Conservation (phyloP, 2,113 vertebrate genomes). For the Leucoraja erinaceus region DNA sequence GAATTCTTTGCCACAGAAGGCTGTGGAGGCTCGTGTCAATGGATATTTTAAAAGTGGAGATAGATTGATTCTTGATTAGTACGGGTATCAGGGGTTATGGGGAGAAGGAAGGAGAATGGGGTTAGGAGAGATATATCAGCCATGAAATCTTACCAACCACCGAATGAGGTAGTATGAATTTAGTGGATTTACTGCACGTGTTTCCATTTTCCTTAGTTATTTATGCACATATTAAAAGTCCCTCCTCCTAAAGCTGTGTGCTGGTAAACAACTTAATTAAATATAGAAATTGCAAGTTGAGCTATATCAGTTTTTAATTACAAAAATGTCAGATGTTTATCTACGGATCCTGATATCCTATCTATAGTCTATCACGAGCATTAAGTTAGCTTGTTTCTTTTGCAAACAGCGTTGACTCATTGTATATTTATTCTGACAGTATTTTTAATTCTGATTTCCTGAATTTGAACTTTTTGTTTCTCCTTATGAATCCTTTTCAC, state of each 20-base stretch:
- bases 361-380: not conserved
- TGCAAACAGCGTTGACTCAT: not conserved
- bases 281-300: not conserved
- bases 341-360: not conserved
- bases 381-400: not conserved
- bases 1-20: no score
- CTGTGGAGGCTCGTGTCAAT: no score
- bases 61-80: no score
- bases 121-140: no score
- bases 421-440: not conserved
- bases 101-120: no score
- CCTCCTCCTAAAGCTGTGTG: not conserved
- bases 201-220: no score
- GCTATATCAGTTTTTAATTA: not conserved
- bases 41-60: no score
- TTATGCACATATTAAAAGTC: no score
- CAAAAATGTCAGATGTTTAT: not conserved
- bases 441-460: not conserved
- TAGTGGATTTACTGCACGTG: no score
- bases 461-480: not conserved
- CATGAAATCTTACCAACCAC: no score
- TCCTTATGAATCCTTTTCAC: not conserved
- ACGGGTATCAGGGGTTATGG: no score
- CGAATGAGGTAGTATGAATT: no score
- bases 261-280: not conserved